phyloP scores from a whole-genome alignment of 2,113 vertebrate genomes.

The Dasypus novemcinctus region DNA sequence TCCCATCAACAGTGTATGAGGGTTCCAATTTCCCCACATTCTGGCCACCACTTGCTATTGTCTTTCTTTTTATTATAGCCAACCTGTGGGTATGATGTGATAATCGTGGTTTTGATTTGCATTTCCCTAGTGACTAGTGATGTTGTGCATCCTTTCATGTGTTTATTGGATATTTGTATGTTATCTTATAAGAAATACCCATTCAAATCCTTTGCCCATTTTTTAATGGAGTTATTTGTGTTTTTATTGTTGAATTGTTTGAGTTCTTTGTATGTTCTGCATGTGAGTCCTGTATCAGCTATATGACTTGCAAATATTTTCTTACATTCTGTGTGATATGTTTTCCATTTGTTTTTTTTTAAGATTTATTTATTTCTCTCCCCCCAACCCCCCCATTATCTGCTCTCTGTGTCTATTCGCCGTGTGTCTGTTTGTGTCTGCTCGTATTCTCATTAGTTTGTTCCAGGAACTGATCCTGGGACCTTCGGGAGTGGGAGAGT shows the following conservation, averaged over 20 bases:
- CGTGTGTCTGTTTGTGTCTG: too few relatives aligned
- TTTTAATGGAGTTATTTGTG: not conserved
- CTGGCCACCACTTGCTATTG: not conserved
- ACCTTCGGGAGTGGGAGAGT: too few relatives aligned
- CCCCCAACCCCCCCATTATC: too few relatives aligned
- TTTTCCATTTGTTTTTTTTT: too few relatives aligned
- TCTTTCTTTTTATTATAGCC: not conserved
- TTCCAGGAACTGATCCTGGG: too few relatives aligned
- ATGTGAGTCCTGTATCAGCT: not conserved
- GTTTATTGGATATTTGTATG: not conserved
- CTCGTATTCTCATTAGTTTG: too few relatives aligned
- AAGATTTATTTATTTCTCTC: too few relatives aligned
- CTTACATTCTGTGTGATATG: not conserved
- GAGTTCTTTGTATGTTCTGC: not conserved
- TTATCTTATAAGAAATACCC: not conserved
- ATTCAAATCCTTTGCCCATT: not conserved
- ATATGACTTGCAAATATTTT: not conserved
- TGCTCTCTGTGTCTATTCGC: too few relatives aligned
- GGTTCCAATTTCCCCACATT: not conserved
- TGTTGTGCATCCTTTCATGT: not conserved
- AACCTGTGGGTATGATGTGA: not conserved
- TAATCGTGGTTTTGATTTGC: slow-evolving; percentile 27
- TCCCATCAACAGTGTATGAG: not conserved
- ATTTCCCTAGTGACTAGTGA: not conserved
- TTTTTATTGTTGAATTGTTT: not conserved